phyloP scores from a whole-genome alignment of 2,888 invertebrate genomes.

The Anoplius nigerrimus region DNA sequence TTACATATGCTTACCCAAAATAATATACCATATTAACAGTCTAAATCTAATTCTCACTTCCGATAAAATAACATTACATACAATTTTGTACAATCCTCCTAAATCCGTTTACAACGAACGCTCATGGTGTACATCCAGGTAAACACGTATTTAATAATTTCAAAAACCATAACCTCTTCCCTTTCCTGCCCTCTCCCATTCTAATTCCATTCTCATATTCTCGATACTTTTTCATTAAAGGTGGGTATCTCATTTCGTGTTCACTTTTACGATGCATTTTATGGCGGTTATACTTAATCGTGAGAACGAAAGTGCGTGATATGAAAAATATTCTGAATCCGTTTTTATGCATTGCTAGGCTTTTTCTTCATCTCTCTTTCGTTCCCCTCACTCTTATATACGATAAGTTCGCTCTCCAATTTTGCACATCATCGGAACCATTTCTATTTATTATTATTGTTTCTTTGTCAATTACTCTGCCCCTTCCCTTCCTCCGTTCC shows the following conservation, averaged over 20 bases:
- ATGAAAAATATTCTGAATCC: slow-evolving; percentile 24
- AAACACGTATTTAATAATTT: background rate
- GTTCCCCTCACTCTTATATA: slow-evolving; percentile 18
- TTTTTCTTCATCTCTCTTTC: slow-evolving; percentile 10
- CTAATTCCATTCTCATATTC: slow-evolving; percentile 17
- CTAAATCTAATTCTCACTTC: slow-evolving; percentile 68
- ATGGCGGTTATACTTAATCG: slow-evolving; percentile 22
- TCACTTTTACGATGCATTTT: background rate
- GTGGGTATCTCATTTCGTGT: too few relatives aligned
- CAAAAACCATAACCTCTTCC: too few relatives aligned
- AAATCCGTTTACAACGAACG: slow-evolving; percentile 46
- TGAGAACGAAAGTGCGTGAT: slow-evolving; percentile 25
- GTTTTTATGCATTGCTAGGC: slow-evolving; percentile 37
- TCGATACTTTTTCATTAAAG: slow-evolving; percentile 7
- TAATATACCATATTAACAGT: slow-evolving; percentile 69
- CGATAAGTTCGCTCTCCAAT: slow-evolving; percentile 30
- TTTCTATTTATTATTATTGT: slow-evolving; percentile 5
- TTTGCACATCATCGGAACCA: background rate
- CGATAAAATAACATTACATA: slow-evolving; percentile 70
- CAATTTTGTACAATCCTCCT: slow-evolving; percentile 66
- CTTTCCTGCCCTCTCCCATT: too few relatives aligned
- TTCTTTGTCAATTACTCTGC: slow-evolving; percentile 9
- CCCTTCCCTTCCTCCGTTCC: slow-evolving; percentile 16
- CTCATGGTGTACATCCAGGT: slow-evolving; percentile 16
- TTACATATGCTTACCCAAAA: slow-evolving; percentile 65